These are phyloP conservation scores for Decapterus maruadsi DNA, from an alignment of 2,797 vertebrate species.

Conservation along the genomic window DNA sequence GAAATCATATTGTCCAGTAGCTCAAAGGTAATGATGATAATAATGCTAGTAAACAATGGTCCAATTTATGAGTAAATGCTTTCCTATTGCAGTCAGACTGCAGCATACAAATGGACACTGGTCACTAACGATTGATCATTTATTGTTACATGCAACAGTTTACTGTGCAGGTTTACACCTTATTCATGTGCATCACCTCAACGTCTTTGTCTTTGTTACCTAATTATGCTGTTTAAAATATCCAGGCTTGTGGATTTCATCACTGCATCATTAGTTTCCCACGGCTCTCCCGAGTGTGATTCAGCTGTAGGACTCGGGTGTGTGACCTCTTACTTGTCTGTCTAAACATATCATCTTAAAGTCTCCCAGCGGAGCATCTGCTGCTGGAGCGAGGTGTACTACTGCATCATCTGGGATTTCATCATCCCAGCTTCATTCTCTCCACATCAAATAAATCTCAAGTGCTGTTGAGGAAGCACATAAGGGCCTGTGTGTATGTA, in stretches of 20 bases:
- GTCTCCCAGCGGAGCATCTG: conserved; percentile 33
- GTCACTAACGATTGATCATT: too few relatives aligned
- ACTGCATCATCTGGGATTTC: conserved; percentile 37
- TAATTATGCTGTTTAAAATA: conserved; percentile 46
- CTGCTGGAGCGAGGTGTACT: conserved; percentile 1
- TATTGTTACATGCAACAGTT: too few relatives aligned
- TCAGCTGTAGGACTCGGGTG: conserved; percentile 3
- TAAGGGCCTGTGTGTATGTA: background rate
- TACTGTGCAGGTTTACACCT: too few relatives aligned
- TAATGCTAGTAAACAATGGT: too few relatives aligned
- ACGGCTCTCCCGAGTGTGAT: conserved; percentile 11
- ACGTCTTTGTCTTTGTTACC: conserved; percentile 8
- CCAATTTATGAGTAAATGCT: too few relatives aligned
- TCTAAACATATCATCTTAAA: conserved; percentile 45
- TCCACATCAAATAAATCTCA: conserved; percentile 18
- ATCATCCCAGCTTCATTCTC: conserved; percentile 25
- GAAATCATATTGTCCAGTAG: too few relatives aligned
- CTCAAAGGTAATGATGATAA: too few relatives aligned
- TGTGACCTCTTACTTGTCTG: conserved; percentile 54
- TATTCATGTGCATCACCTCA: too few relatives aligned
- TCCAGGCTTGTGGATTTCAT: conserved; percentile 34
- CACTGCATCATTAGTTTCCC: conserved; percentile 39
- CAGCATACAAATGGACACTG: too few relatives aligned
- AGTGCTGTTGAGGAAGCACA: background rate
- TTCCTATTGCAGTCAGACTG: too few relatives aligned